Conservation (phyloP, 2,888 invertebrate genomes). For the Thera britannica region DNA sequence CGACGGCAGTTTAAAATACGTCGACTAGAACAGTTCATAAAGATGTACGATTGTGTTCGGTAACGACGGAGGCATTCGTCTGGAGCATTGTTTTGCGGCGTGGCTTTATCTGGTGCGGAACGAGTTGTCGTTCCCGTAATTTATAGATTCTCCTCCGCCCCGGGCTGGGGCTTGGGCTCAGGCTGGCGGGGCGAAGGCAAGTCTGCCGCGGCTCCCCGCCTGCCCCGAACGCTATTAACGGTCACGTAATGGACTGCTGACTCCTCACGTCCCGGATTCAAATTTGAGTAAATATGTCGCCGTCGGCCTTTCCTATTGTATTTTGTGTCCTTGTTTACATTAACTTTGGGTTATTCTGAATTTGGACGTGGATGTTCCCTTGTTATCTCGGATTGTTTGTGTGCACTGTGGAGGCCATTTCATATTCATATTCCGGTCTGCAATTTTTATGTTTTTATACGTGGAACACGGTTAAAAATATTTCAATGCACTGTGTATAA, state of each 20-base stretch:
- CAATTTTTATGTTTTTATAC: slow-evolving; percentile 38
- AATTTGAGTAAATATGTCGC: slow-evolving; percentile 77
- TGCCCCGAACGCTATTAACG: slow-evolving; percentile 68
- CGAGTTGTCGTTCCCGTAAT: slow-evolving; percentile 82
- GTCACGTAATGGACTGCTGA: slow-evolving; percentile 76
- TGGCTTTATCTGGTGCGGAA: slow-evolving; percentile 81
- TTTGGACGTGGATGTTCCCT: slow-evolving; percentile 56
- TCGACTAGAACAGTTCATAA: slow-evolving; percentile 74
- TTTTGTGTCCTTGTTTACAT: slow-evolving; percentile 65
- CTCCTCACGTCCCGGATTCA: slow-evolving; percentile 74
- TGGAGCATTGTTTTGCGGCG: slow-evolving; percentile 80
- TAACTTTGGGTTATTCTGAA: slow-evolving; percentile 64
- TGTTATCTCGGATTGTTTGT: slow-evolving; percentile 60
- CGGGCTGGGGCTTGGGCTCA: slow-evolving; percentile 48
- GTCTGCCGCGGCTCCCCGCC: slow-evolving; percentile 39
- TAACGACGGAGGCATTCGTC: slow-evolving; percentile 77
- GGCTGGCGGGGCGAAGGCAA: slow-evolving; percentile 54
- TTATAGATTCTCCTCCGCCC: slow-evolving; percentile 81
- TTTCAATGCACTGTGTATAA: slow-evolving; percentile 27
- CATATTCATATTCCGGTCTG: slow-evolving; percentile 49
- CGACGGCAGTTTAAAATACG: slow-evolving; percentile 62
- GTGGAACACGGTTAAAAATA: slow-evolving; percentile 33
- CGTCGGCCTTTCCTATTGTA: slow-evolving; percentile 63
- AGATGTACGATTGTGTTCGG: slow-evolving; percentile 72
- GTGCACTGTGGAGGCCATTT: slow-evolving; percentile 51